A percentile compares a stretch with the other conserved stretches of the same genome.
These are phyloP conservation scores for Meloidogyne hapla DNA, from an alignment of 1,140 invertebrate genomes.

Conservation along the genomic window DNA sequence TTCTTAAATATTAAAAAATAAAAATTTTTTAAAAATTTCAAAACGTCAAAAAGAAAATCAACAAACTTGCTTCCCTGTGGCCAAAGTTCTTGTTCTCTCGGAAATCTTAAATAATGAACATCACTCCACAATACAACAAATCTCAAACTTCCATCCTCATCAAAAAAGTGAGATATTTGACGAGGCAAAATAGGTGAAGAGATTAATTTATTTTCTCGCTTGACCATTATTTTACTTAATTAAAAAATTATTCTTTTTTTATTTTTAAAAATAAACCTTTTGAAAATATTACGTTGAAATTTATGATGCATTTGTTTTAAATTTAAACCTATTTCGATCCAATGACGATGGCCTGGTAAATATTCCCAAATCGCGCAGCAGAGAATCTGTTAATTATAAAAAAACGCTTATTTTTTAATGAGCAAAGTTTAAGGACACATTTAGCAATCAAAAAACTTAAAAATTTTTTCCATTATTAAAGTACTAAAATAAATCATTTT, in stretches of 20 bases:
- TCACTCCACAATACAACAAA: slow-evolving; percentile 63
- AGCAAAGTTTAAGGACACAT: background rate
- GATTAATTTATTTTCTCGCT: background rate
- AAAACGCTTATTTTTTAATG: background rate
- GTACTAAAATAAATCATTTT: too few species aligned
- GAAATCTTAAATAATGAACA: slow-evolving; percentile 51
- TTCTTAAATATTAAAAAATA: slow-evolving; percentile 23
- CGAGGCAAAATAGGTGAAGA: slow-evolving; percentile 44
- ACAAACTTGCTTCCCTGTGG: slow-evolving; percentile 28
- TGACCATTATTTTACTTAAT: slow-evolving; percentile 22
- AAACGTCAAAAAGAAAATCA: background rate
- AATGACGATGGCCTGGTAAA: slow-evolving; percentile 48
- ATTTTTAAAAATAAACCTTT: background rate
- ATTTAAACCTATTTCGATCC: slow-evolving; percentile 55
- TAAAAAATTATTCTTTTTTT: background rate
- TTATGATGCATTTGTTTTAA: slow-evolving; percentile 47
- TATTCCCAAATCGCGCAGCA: slow-evolving; percentile 63
- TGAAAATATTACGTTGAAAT: background rate
- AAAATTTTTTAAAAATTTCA: background rate
- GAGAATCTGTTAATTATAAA: slow-evolving; percentile 42
- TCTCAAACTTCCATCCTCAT: slow-evolving; percentile 37
- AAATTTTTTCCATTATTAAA: too few species aligned
- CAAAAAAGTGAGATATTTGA: slow-evolving; percentile 60
- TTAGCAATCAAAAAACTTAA: background rate
- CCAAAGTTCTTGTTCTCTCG: slow-evolving; percentile 61